Evolutionary conservation across 2,797 vertebrate genomes (phyloP).

Genomic region (Sardinella longiceps): DNA sequence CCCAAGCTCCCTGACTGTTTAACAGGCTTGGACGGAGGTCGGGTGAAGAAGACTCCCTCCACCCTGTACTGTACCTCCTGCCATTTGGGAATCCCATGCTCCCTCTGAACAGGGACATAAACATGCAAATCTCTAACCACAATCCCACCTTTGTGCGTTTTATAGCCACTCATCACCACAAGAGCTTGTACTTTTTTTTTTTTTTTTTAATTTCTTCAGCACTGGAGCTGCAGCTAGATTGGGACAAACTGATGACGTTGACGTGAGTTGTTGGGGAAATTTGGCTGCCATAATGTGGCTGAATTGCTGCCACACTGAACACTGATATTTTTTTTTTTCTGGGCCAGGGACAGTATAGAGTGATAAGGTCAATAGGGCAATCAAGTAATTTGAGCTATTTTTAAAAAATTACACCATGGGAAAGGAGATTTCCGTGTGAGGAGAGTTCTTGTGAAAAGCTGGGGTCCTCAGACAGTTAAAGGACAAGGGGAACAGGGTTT

Average conservation of each 20-base stretch:
- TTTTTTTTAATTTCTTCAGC: background rate
- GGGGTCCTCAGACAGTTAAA: conserved; percentile 37
- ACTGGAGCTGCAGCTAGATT: background rate
- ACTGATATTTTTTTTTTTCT: conserved; percentile 32
- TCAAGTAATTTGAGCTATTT: background rate
- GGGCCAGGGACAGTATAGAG: background rate
- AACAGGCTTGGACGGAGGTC: conserved; percentile 64
- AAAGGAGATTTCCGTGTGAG: conserved; percentile 27
- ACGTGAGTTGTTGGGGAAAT: background rate
- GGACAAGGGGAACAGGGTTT: conserved; percentile 23
- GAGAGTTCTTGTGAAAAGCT: conserved; percentile 27
- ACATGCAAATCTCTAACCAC: conserved; percentile 32
- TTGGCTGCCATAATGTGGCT: conserved; percentile 19
- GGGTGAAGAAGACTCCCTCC: conserved; percentile 50
- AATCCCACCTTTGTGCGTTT: conserved; percentile 35
- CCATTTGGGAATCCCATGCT: conserved; percentile 38
- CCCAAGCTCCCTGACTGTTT: conserved; percentile 62
- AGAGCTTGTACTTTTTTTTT: background rate
- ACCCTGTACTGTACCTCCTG: conserved; percentile 46
- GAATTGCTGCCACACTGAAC: conserved; percentile 32
- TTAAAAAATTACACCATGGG: background rate
- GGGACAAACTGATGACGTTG: background rate
- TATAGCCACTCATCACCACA: background rate
- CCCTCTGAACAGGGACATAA: background rate
- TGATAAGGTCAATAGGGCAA: conserved; percentile 19